Evolutionary conservation across 2,113 vertebrate genomes (phyloP), one percentile per base, ranked within the genome.

Genomic region (Pedionomus torquatus): DNA sequence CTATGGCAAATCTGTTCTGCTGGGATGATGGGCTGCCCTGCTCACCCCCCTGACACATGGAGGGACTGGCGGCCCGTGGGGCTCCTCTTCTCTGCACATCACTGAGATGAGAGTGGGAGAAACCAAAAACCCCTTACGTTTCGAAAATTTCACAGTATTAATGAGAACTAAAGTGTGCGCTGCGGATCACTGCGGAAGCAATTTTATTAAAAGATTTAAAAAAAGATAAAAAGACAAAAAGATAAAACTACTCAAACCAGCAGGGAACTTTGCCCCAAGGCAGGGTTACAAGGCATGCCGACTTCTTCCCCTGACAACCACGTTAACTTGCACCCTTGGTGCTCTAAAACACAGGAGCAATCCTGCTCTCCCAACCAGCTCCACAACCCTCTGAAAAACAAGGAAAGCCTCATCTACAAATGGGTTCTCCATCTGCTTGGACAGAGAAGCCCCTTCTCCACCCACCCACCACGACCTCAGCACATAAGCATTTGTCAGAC

Each of bases 401-500:
- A 52, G 37, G 63, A 35, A 49, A 78, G 54, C 16, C 63, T 44
- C 71, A 30, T 6, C 33, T 13, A 14, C 52, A 25, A 31, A 20
- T 0, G 7, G 41, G 17, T 11, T 11, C n/a, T 74, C 17, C 5
- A 1, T 18, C 49, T 82, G 69, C 60, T 64, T 1, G 2, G 49
- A 2, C 30, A 31, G 58, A 87, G 16, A 70, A 2, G 3, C 4
- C 64, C 35, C 33, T 15, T n/a, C 46, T n/a, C 17, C 55, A 17
- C 8, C 25, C 61, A 18, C 41, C 68, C 78, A 12, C 28, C 94
- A 17, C 7, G 69, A 39, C 69, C 55, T 16, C 5, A 4, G 24
- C 2, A 10, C 4, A 5, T 37, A 46, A 33, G 46, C 49, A 41
- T 3, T 24, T n/a, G 57, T 78, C 57, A n/a, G 4, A 14, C 20